Base-by-base conservation (phyloP, 1,140 invertebrate species). In the Anastrepha ludens region DNA sequence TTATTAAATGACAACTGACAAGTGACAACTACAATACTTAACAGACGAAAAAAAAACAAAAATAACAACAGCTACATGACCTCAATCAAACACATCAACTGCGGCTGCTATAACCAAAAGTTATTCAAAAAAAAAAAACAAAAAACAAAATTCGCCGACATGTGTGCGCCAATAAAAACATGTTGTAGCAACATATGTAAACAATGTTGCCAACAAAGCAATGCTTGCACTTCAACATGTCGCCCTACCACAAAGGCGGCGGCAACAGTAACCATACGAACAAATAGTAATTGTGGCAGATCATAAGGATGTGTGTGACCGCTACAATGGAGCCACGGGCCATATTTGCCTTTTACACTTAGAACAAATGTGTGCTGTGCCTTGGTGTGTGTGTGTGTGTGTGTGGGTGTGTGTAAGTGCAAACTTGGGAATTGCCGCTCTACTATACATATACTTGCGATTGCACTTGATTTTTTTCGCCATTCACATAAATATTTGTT, bases 141-240 rank as follows among this genome's bases (percentile, higher is more conserved):
- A 17, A 62, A 62, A 17, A 62, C 8, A 62, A 15, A 62, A 15
- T 1, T 17, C n/a, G 4, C n/a, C 9, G 15, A 9, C n/a, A n/a
- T 62, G 60, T 62, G 13, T 62, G 60, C 15, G 50, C 50, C 50
- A 55, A 55, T 11, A 62, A 62, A 62, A 62, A 62, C 60, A 62
- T 62, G 60, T 62, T 62, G 60, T 62, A 17, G 60, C 60, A 62
- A 62, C 60, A 62, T n/a, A 62, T 62, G 60, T 62, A 62, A 62
- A 62, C 60, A 62, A 62, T 62, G 60, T 62, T 62, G 60, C 60
- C 60, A 17, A 62, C 60, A 62, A n/a, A 62, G 15, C 60, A 62
- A 62, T 62, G 60, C 7, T 13, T 58, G 15, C 60, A 62, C 15
- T 62, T 62, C 60, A 58, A 62, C 60, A 62, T 62, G 4, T 17